Evolutionary conservation across 1,140 invertebrate species (phyloP).

Genomic region (Pogonus chalceus): DNA sequence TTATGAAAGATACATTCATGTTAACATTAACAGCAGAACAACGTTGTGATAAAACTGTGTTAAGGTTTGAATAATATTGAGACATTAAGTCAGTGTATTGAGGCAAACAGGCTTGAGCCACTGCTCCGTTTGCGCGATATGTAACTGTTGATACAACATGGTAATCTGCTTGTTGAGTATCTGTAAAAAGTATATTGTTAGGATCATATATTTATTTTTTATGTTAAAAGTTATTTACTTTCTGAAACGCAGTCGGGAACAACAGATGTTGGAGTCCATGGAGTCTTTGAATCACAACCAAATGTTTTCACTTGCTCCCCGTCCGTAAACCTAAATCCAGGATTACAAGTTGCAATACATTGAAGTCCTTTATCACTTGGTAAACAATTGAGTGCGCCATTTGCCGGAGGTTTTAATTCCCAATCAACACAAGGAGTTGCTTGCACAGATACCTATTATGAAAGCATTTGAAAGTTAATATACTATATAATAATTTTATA

Average conservation of each 20-base stretch:
- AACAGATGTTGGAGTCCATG: conserved; percentile 74
- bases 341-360: conserved; percentile 83
- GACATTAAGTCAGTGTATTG: conserved; percentile 78
- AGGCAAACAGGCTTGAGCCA: conserved; percentile 68
- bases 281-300: conserved; percentile 63
- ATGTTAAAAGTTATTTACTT: conserved; percentile 51
- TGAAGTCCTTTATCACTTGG: conserved; percentile 71
- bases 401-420: conserved; percentile 79
- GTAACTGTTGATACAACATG: conserved; percentile 81
- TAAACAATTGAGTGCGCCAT: conserved; percentile 80
- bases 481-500: neutral
- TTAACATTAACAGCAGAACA: conserved; percentile 92
- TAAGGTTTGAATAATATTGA: conserved; percentile 70
- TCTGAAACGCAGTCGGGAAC: conserved; percentile 91
- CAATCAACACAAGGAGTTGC: conserved; percentile 90
- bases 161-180: conserved; percentile 87
- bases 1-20: conserved; percentile 86
- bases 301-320: conserved; percentile 79
- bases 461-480: conserved; percentile 2
- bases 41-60: conserved; percentile 73
- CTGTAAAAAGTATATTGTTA: conserved; percentile 36
- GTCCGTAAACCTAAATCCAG: conserved; percentile 87
- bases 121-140: conserved; percentile 82
- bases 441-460: conserved; percentile 65
- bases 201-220: neutral